These are phyloP conservation scores for Salminus brasiliensis DNA, from an alignment of 2,113 vertebrate genomes.

Conservation along the genomic window DNA sequence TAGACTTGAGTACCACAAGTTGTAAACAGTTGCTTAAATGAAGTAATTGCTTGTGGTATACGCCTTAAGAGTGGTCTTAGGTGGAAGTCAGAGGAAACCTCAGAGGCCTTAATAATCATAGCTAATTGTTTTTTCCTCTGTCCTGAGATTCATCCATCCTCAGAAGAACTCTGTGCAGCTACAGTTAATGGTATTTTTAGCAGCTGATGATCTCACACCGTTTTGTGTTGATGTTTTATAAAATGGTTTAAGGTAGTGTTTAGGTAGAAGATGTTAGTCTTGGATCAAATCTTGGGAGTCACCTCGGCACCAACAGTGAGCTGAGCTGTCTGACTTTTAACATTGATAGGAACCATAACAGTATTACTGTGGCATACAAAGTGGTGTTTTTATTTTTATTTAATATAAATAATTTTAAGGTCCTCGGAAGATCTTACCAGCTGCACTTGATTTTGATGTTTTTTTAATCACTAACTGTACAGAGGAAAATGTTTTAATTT, in stretches of 20 bases:
- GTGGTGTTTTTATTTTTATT: background rate
- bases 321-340: too few species aligned
- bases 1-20: slow-evolving; percentile 5
- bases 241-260: too few species aligned
- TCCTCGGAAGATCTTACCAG: background rate
- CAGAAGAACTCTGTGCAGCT: too few species aligned
- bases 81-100: background rate
- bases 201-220: background rate
- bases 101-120: background rate
- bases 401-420: background rate
- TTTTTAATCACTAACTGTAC: background rate
- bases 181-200: too few species aligned
- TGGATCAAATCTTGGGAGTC: too few species aligned
- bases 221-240: background rate
- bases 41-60: background rate
- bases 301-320: too few species aligned
- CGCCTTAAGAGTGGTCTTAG: background rate
- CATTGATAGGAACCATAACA: background rate
- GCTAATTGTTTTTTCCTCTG: too few species aligned
- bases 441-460: background rate
- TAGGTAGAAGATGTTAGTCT: too few species aligned
- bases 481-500: background rate
- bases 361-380: background rate
- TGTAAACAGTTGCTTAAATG: background rate
- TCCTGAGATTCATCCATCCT: too few species aligned